Base-by-base conservation (phyloP, 2,113 vertebrate genomes). In the Dascyllus trimaculatus region DNA sequence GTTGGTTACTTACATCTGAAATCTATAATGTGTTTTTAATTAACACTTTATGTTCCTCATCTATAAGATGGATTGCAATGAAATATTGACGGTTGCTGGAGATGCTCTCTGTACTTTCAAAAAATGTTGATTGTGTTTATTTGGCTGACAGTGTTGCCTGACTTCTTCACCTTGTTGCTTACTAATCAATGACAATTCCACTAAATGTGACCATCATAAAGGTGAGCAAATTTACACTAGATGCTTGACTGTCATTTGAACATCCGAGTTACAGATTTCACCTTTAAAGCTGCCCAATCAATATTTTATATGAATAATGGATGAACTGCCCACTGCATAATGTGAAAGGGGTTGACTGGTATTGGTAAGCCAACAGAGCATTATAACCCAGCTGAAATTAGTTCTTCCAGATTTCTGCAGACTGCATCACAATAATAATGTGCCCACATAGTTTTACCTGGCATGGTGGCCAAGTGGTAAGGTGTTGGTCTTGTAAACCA, bases 11-110 rank as follows among this genome's bases (percentile, higher is more conserved):
- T 68, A 5, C 25, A 79, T 26, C 19, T 60, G 11, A 46, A 81
- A 52, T 71, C 70, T n/a, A 45, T 60, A 40, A 24, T 40, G 49
- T n/a, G 59, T 35, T 78, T 75, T 69, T 32, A 64, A 72, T 68
- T 40, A 48, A 58, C 40, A 25, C 54, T 54, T 13, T 18, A 25
- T 35, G 29, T 11, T 29, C 11, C 32, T 6, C 17, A 15, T 61
- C 21, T n/a, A 53, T 6, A 52, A 32, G 21, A 70, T 11, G 43
- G 49, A 68, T 22, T 3, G 7, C 32, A 17, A 8, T 46, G 21
- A 35, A 22, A 54, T n/a, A 26, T 3, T 46, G 58, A 22, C n/a
- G 22, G 38, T 29, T 21, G 14, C 25, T 46, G 48, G 45, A 43
- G 6, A 9, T 40, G 19, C 48, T 65, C 11, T 54, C 5, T 1